Base-by-base conservation (phyloP, 1,140 invertebrate genomes). In the Piezodorus guildinii region DNA sequence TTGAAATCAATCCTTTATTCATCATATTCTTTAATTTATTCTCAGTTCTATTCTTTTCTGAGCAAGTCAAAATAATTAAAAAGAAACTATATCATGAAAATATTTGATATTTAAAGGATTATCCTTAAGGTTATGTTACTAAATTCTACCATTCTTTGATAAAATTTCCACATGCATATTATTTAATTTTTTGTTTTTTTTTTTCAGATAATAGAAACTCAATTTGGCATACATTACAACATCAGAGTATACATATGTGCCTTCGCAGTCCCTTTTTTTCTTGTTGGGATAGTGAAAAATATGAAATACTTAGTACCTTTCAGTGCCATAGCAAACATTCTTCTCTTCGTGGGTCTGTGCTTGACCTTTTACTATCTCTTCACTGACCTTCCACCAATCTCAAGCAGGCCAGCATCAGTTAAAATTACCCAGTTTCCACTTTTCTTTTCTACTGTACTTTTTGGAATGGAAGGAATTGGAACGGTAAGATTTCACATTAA, bases 391-490 rank as follows among this genome's bases (percentile, higher is more conserved):
- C 69, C 67, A 6, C 60, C 66, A 19, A 59, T 70, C 30, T 34
- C 21, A 0, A 59, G 59, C 0, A 45, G 66, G 4, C 61, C 62
- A 16, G 43, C 45, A 5, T 16, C 63, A 17, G 68, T 64, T 0
- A 25, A 65, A 16, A 12, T 69, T 2, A 62, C 45, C 0, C 34
- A 71, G 10, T 30, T 74, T 23, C 69, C 66, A 14, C 56, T 68
- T 14, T 71, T 70, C 60, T 68, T 73, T 75, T 77, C 63, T 69
- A 88, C 86, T 21, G 84, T 86, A 0, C 80, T 88, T 62, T 88
- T 88, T 70, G 85, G 86, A 12, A 87, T 89, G 78, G 86, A 88
- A 74, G 86, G 84, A 2, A 88, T 89, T 66, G 86, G 86, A 46
- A 84, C 84, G n/a, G 86, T 78, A 69, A 74, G 66, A 49, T 9